These are phyloP conservation scores for Pteronotus mesoamericanus DNA, from an alignment of 2,797 vertebrate genomes.

Conservation along the genomic window DNA sequence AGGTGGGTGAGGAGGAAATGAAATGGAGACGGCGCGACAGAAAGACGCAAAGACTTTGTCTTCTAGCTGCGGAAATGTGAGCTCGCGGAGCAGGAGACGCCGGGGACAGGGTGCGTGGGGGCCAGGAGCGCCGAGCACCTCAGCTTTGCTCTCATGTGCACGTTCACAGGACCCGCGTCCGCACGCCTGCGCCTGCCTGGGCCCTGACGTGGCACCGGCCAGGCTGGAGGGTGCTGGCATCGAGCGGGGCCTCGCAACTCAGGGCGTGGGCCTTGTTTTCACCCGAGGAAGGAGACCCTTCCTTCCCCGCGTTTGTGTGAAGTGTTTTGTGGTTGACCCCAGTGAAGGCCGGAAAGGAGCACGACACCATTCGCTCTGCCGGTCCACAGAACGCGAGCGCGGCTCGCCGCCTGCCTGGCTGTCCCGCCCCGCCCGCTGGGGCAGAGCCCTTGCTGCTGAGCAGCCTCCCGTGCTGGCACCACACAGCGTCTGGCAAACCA, in stretches of 20 bases:
- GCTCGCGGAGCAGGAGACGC: not conserved
- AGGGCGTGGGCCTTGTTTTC: not conserved
- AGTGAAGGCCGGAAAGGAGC: slow-evolving; percentile 30
- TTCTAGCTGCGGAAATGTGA: not conserved
- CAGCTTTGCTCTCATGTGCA: not conserved
- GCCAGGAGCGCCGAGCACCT: not conserved
- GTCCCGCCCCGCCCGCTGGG: not conserved
- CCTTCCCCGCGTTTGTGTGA: not conserved
- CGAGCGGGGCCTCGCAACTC: not conserved
- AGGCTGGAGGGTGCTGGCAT: not conserved
- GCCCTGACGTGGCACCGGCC: not conserved
- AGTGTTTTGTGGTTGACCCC: slow-evolving; percentile 9
- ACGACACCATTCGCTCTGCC: slow-evolving; percentile 23
- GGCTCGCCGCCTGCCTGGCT: slow-evolving; percentile 7
- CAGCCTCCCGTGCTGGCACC: not conserved
- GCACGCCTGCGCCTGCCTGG: not conserved
- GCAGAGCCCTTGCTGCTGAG: not conserved
- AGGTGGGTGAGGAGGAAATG: not conserved
- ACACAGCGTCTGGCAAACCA: not conserved
- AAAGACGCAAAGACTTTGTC: not conserved
- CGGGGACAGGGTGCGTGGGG: not conserved
- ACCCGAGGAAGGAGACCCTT: not conserved
- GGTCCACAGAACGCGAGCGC: not conserved
- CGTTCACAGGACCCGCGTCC: not conserved
- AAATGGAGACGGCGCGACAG: not conserved